phyloP scores from a whole-genome alignment of 2,113 vertebrate species.

The Oncorhynchus keta region DNA sequence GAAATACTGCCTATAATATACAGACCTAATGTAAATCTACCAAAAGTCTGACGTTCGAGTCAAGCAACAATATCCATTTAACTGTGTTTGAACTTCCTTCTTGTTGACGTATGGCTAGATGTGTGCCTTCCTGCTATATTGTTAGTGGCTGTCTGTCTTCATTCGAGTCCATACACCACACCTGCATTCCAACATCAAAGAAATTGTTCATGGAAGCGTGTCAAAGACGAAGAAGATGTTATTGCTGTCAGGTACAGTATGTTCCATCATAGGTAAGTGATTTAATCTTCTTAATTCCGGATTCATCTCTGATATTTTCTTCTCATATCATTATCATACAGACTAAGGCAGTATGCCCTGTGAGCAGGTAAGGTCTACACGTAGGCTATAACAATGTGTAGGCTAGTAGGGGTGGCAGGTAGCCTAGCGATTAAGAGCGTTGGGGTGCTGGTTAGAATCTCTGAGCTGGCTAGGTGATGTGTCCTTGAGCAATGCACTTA shows the following conservation, averaged over 20 bases:
- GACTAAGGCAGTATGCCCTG: too few species aligned
- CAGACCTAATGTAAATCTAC: neutral
- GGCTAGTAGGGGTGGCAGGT: too few species aligned
- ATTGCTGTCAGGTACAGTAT: neutral
- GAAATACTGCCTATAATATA: neutral
- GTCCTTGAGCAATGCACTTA: too few species aligned
- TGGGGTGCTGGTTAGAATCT: too few species aligned
- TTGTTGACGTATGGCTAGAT: neutral
- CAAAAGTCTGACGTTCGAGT: neutral
- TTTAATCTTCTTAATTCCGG: too few species aligned
- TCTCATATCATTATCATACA: too few species aligned
- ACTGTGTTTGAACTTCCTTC: neutral
- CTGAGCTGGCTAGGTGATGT: too few species aligned
- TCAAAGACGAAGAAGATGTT: neutral
- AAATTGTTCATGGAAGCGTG: neutral
- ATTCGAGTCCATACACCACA: neutral
- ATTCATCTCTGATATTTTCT: too few species aligned
- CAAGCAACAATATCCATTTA: neutral
- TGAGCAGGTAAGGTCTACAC: too few species aligned
- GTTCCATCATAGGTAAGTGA: too few species aligned
- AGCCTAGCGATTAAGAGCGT: too few species aligned
- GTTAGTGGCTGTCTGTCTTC: neutral
- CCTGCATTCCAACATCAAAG: neutral
- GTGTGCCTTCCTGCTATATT: neutral
- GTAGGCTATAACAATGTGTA: too few species aligned